Evolutionary conservation across 2,888 invertebrate species (phyloP), one percentile per base, ranked within the genome.

Genomic region (Drosophila mimica): DNA sequence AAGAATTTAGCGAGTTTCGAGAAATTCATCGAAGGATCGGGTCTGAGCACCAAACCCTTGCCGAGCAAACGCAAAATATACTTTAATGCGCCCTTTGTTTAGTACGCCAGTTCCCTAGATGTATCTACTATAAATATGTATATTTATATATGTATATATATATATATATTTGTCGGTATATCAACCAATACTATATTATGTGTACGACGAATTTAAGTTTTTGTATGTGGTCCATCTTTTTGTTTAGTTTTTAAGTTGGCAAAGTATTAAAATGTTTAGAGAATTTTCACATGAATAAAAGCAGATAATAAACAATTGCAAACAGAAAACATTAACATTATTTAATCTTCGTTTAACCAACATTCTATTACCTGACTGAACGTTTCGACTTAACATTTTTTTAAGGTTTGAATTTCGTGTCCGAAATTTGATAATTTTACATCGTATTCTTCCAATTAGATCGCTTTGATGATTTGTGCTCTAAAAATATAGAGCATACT

Each of bases 81-180:
- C 74, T 93, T 93, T 71, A 91, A 92, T 36, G 93, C 93, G 53
- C 93, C 93, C 38, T 93, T 93, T 82, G 93, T 93, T 73, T 93
- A 84, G 91, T 48, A 57, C 30, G 48, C 51, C 59, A 60, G 53
- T 58, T 78, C 58, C 57, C 68, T 58, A 69, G 52, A 66, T 64
- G 17, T 65, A 60, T 51, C 51, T n/a, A 59, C 51, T 30, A 60
- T 30, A 34, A 40, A 33, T 40, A n/a, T 36, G 3, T 34, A 52
- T 31, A 36, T 20, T 1, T 30, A 43, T 34, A 76, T 49, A 20
- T 48, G 25, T 36, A 0, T 36, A 38, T 34, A 17, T n/a, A 25
- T 17, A 11, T 15, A 20, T 38, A 4, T 43, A 4, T 48, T 25
- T 25, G 15, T 30, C 2, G 58, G 64, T 52, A 61, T 53, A 61